Conservation (phyloP, 2,113 vertebrate species). For the Lepus timidus region DNA sequence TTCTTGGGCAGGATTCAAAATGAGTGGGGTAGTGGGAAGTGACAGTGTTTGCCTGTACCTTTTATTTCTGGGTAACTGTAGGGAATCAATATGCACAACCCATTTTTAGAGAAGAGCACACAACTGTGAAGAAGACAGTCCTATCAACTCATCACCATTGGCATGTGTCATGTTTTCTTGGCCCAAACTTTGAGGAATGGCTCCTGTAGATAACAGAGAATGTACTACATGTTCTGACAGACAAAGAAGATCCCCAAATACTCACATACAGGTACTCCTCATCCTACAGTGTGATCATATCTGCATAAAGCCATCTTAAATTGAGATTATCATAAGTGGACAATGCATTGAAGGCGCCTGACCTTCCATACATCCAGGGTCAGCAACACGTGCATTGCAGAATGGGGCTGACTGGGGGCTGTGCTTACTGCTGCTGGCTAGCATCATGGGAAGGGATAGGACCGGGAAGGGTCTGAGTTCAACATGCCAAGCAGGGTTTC, state of each 20-base stretch:
- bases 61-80: constrained; percentile 19
- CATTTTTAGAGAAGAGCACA: not conserved
- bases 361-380: too few relatives aligned
- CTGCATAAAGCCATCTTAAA: too few relatives aligned
- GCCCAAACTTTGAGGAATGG: constrained; percentile 11
- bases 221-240: not conserved
- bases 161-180: not conserved
- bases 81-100: not conserved
- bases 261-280: too few relatives aligned
- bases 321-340: too few relatives aligned
- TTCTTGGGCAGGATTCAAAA: not conserved
- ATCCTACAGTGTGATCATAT: too few relatives aligned
- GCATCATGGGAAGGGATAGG: too few relatives aligned
- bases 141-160: not conserved
- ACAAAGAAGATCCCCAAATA: not conserved
- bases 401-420: too few relatives aligned
- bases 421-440: too few relatives aligned
- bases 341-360: too few relatives aligned
- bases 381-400: too few relatives aligned
- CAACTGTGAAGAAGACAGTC: not conserved
- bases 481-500: too few relatives aligned
- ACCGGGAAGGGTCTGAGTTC: too few relatives aligned
- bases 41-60: not conserved
- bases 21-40: not conserved
- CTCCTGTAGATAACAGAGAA: not conserved